Evolutionary conservation across 2,797 vertebrate genomes (phyloP), one percentile per base, ranked within the genome.

Genomic region (Caiman crocodilus): DNA sequence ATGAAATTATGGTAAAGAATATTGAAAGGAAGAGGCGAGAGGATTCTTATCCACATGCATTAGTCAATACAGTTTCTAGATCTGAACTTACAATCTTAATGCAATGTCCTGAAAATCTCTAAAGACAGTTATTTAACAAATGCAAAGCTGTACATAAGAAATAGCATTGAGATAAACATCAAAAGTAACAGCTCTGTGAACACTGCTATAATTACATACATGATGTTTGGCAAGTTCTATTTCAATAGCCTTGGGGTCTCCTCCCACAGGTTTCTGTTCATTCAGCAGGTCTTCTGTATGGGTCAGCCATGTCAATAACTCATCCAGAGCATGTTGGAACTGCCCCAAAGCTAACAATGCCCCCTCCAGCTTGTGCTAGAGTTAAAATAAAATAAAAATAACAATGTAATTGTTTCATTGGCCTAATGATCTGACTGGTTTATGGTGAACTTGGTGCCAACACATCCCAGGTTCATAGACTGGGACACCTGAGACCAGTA

Each of bases 201-300:
- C 88, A 93, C 59, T 87, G 71, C 83, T 71, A 23, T 61, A 78
- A 93, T 91, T 96, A 98, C 99, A 1, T 99, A 99, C 99, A 30
- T 99, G 99, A 97, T 99, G 99, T 94, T 99, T 99, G 94, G 99
- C 99, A 4, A 99, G 99, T 96, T 99, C 99, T 32, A 99, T 99
- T 98, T 99, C 99, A 71, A 99, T 99, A 96, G 99, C 98, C 97
- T 99, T 99, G 28, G 99, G 99, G 97, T 99, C 99, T 89, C 99
- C 99, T 77, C 98, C 98, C 57, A 99, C 98, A 63, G 99, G 98
- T 97, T 98, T 99, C 98, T 99, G 99, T 90, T 99, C 99, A 55
- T 97, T 98, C 26, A 99, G 98, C 94, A 99, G 97, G 64, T 99
- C 99, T 96, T 99, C 99, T 0, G 99, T 99, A 90, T 99, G 98